A percentile compares a stretch with the other conserved stretches of the same genome.
Evolutionary conservation across 1,140 invertebrate genomes (phyloP).

Genomic region (Bursaphelenchus mucronatus): DNA sequence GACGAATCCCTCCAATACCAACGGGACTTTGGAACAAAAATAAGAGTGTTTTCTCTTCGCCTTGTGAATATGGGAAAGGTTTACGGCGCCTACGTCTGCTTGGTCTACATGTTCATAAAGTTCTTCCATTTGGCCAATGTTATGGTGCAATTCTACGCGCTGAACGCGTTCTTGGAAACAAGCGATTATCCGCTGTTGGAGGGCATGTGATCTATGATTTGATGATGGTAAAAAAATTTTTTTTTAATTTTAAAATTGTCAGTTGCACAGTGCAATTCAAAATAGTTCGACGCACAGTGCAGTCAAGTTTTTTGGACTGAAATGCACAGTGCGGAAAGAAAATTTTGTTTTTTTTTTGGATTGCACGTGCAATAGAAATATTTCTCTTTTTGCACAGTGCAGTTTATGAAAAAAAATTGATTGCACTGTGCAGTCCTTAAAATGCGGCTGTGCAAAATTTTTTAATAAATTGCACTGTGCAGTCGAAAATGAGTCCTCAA

Average conservation of each 20-base stretch:
- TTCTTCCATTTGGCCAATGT: slow-evolving; percentile 64
- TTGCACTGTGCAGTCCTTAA: slow-evolving; percentile 4
- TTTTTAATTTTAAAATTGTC: no score
- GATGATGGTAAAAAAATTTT: slow-evolving; percentile 45
- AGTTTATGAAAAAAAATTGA: no score
- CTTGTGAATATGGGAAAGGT: slow-evolving; percentile 55
- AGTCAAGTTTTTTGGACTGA: no score
- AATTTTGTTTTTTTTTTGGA: no score
- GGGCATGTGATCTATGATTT: slow-evolving; percentile 64
- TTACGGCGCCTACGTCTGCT: slow-evolving; percentile 64
- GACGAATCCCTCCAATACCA: slow-evolving; percentile 60
- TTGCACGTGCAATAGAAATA: no score
- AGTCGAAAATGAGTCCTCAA: no score
- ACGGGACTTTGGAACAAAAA: slow-evolving; percentile 43
- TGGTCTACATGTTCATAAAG: slow-evolving; percentile 63
- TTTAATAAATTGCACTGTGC: no score
- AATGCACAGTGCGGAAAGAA: no score
- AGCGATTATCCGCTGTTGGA: slow-evolving; percentile 64
- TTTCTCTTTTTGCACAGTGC: no score
- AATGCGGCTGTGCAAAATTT: no score
- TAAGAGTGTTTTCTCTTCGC: slow-evolving; percentile 55
- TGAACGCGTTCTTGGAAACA: slow-evolving; percentile 65
- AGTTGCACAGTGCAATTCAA: no score
- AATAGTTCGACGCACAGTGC: no score
- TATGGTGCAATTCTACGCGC: slow-evolving; percentile 64